phyloP scores from a whole-genome alignment of 2,888 invertebrate genomes.

The Laothoe populi region DNA sequence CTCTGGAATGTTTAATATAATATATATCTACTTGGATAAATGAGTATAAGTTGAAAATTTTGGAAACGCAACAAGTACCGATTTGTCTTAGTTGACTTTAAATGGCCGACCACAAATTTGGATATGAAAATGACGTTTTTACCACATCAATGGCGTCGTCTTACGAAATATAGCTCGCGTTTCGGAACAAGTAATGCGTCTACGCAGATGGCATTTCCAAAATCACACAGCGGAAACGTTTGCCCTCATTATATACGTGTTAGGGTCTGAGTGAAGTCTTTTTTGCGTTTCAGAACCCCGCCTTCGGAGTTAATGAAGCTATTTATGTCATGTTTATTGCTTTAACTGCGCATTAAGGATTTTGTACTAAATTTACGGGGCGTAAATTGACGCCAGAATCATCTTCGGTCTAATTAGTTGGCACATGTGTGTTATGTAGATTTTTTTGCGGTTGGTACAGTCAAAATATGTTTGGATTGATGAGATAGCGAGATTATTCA shows the following conservation, averaged over 20 bases:
- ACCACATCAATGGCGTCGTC: conserved; percentile 23
- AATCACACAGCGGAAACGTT: conserved; percentile 75
- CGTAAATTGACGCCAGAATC: conserved; percentile 78
- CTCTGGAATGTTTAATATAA: not conserved
- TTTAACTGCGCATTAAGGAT: conserved; percentile 78
- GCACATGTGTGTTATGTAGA: conserved; percentile 59
- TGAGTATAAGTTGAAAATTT: too few relatives aligned
- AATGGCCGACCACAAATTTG: not conserved
- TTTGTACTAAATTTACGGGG: conserved; percentile 78
- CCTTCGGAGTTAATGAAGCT: conserved; percentile 79
- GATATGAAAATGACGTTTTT: conserved; percentile 8
- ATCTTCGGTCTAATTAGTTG: conserved; percentile 67
- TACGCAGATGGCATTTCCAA: conserved; percentile 65
- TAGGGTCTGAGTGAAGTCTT: conserved; percentile 68
- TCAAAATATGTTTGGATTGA: conserved; percentile 1
- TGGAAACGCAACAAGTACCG: not conserved
- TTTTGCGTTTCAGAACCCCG: conserved; percentile 73
- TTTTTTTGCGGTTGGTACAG: not conserved
- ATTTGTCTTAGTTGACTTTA: not conserved
- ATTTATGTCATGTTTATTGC: conserved; percentile 82
- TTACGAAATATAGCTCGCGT: conserved; percentile 44
- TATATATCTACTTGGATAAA: too few relatives aligned
- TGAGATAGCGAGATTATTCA: not conserved
- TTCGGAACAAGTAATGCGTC: conserved; percentile 64
- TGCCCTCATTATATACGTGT: conserved; percentile 79